Evolutionary conservation across 2,113 vertebrate genomes (phyloP).

Genomic region (Dolichallabes microphthalmus): DNA sequence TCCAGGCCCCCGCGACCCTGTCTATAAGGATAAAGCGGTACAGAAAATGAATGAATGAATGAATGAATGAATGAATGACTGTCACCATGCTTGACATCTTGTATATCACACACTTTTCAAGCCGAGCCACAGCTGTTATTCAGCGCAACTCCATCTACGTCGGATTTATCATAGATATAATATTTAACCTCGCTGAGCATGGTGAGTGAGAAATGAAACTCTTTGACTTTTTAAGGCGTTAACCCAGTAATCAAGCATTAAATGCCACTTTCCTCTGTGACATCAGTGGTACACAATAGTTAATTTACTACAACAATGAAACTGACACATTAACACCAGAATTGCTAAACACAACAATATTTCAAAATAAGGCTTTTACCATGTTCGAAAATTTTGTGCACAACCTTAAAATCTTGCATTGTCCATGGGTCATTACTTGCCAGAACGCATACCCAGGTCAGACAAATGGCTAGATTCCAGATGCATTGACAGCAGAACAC

Average conservation of each 20-base stretch:
- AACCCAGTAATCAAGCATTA: background rate
- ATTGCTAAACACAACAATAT: background rate
- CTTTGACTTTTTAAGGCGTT: background rate
- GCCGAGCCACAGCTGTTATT: background rate
- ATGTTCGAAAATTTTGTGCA: background rate
- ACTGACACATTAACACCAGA: background rate
- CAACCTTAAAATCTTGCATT: background rate
- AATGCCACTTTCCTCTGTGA: background rate
- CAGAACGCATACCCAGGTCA: background rate
- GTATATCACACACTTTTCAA: background rate
- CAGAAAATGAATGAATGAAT: too few species aligned
- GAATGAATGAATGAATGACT: too few species aligned
- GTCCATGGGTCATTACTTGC: background rate
- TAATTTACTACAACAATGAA: background rate
- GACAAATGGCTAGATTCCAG: background rate
- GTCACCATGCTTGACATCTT: background rate
- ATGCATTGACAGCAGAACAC: conserved; percentile 8
- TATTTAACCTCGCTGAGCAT: background rate
- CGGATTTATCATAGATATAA: background rate
- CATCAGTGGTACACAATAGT: background rate
- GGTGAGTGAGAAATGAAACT: background rate
- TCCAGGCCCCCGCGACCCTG: too few species aligned
- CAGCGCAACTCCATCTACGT: background rate
- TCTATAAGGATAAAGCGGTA: too few species aligned
- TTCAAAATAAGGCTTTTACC: background rate